Percentiles rank a stretch among this genome's conserved stretches.
phyloP scores from a whole-genome alignment of 2,113 vertebrate species.

The Montifringilla adamsi region DNA sequence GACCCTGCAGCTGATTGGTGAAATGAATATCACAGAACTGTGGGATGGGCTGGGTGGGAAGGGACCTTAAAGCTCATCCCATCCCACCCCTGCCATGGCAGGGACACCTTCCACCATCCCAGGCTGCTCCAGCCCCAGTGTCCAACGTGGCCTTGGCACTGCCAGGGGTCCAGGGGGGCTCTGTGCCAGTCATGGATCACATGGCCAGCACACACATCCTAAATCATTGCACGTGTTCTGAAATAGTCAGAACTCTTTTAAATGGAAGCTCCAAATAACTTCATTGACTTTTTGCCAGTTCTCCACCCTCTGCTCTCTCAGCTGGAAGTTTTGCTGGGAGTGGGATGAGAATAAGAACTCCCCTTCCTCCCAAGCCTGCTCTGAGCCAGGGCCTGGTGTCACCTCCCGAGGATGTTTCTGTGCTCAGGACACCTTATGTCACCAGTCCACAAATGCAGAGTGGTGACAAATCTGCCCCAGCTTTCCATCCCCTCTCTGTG shows the following conservation, averaged over 20 bases:
- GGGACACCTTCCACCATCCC: background rate
- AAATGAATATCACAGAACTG: background rate
- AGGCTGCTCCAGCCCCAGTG: background rate
- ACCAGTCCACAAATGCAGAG: background rate
- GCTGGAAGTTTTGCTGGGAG: background rate
- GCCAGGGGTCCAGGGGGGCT: background rate
- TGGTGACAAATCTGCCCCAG: background rate
- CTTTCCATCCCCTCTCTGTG: background rate
- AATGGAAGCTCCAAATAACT: background rate
- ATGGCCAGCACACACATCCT: background rate
- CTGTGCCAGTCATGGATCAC: background rate
- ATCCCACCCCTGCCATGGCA: background rate
- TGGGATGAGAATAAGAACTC: background rate
- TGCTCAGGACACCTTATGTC: background rate
- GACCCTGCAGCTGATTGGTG: background rate
- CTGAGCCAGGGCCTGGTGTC: background rate
- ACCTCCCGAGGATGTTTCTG: background rate
- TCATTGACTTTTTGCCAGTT: background rate
- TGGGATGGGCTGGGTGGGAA: background rate
- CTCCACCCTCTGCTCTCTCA: fast-evolving
- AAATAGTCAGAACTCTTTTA: background rate
- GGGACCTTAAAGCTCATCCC: fast-evolving
- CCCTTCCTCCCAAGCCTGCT: background rate
- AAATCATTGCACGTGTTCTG: background rate
- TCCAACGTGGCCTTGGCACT: background rate